A percentile compares a stretch with the other conserved stretches of the same genome.
These are phyloP conservation scores for Crematogaster levior DNA, from an alignment of 2,888 invertebrate genomes.

Conservation along the genomic window DNA sequence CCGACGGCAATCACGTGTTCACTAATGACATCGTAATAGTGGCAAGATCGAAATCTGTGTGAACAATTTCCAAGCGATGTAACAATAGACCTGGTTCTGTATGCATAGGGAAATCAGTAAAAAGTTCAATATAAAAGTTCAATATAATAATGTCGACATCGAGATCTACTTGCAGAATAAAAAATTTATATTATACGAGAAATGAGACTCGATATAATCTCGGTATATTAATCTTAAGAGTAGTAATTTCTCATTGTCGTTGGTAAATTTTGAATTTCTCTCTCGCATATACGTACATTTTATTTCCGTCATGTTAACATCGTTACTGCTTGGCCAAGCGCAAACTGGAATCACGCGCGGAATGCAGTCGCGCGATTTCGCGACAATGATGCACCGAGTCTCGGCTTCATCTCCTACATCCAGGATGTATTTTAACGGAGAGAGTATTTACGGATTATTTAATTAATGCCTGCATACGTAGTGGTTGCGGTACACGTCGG, in stretches of 20 bases:
- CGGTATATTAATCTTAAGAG: not conserved
- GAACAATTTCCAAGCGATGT: not conserved
- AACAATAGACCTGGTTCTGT: not conserved
- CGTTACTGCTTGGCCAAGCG: not conserved
- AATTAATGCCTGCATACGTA: constrained; percentile 32
- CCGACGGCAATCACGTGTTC: not conserved
- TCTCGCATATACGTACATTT: not conserved
- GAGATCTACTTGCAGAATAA: not conserved
- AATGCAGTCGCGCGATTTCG: not conserved
- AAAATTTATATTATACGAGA: not conserved
- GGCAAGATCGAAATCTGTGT: not conserved
- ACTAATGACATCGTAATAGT: not conserved
- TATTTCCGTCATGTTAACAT: not conserved
- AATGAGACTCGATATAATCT: not conserved
- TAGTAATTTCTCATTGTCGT: not conserved
- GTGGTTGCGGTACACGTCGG: constrained; percentile 27
- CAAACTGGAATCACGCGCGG: not conserved
- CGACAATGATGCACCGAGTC: not conserved
- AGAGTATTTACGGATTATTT: constrained; percentile 32
- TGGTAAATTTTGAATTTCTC: not conserved
- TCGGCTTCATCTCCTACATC: not conserved
- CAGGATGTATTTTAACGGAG: not conserved
- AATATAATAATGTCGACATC: not conserved
- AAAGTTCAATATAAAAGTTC: not conserved
- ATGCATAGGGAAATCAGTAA: not conserved